Evolutionary conservation across 2,797 vertebrate genomes (phyloP).

Genomic region (Enoplosus armatus): DNA sequence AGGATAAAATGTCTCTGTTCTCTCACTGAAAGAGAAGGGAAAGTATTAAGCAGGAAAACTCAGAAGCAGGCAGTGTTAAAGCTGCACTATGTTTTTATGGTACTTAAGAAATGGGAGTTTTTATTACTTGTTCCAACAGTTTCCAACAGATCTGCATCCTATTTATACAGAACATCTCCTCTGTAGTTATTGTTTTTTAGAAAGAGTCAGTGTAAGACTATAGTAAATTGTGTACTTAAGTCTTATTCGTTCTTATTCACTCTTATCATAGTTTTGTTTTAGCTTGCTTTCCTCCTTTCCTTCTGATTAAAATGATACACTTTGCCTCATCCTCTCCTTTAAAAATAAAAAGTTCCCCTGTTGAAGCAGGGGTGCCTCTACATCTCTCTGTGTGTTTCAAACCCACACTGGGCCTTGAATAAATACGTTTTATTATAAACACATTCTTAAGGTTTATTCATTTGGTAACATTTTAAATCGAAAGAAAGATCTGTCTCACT

Average conservation of each 20-base stretch:
- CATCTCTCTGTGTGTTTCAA: not conserved
- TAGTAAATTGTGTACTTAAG: not conserved
- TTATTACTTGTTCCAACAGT: not conserved
- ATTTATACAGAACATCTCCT: not conserved
- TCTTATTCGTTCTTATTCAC: not conserved
- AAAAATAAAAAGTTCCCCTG: not conserved
- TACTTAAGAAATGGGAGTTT: conserved; percentile 9
- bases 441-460: not conserved
- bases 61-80: conserved; percentile 13
- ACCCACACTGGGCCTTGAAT: not conserved
- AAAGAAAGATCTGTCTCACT: not conserved
- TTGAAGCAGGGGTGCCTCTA: not conserved
- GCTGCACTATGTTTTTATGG: not conserved
- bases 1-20: conserved; percentile 18
- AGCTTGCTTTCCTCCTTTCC: no score
- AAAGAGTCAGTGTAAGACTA: not conserved
- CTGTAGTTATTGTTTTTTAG: not conserved
- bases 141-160: not conserved
- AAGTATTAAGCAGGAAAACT: not conserved
- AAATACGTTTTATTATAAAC: not conserved
- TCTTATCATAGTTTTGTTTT: not conserved
- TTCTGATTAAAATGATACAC: no score
- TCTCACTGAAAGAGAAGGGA: conserved; percentile 6
- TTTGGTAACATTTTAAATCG: not conserved
- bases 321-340: not conserved